Percentiles rank a stretch among this genome's conserved stretches.
phyloP scores from a whole-genome alignment of 2,797 vertebrate species.

The Chrysocyon brachyurus region DNA sequence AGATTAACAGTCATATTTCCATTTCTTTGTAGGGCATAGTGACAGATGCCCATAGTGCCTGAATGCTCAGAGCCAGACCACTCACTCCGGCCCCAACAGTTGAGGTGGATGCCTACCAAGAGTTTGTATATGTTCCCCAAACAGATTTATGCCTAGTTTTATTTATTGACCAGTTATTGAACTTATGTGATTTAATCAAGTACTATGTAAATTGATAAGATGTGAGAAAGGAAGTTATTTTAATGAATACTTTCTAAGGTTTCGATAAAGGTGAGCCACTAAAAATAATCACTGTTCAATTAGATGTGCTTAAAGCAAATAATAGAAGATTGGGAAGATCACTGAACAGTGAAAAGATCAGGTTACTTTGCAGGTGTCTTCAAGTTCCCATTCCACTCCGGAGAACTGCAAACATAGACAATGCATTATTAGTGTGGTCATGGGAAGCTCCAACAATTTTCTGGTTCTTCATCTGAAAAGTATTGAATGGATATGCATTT shows the following conservation, averaged over 20 bases:
- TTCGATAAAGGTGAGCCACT: neutral
- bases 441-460: neutral
- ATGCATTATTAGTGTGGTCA: neutral
- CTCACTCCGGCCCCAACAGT: neutral
- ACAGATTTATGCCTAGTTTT: neutral
- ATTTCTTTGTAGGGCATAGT: neutral
- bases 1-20: neutral
- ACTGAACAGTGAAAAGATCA: neutral
- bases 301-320: neutral
- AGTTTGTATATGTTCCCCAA: neutral
- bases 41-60: neutral
- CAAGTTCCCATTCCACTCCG: neutral
- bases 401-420: neutral
- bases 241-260: neutral
- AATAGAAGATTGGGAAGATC: neutral
- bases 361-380: neutral
- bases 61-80: neutral
- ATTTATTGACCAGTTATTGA: neutral
- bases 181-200: neutral
- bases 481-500: neutral
- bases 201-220: neutral
- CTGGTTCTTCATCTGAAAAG: neutral
- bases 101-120: neutral
- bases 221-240: neutral
- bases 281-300: neutral